Evolutionary conservation across 2,888 invertebrate species (phyloP), one percentile per base, ranked within the genome.

Genomic region (Spicauda simplicius): DNA sequence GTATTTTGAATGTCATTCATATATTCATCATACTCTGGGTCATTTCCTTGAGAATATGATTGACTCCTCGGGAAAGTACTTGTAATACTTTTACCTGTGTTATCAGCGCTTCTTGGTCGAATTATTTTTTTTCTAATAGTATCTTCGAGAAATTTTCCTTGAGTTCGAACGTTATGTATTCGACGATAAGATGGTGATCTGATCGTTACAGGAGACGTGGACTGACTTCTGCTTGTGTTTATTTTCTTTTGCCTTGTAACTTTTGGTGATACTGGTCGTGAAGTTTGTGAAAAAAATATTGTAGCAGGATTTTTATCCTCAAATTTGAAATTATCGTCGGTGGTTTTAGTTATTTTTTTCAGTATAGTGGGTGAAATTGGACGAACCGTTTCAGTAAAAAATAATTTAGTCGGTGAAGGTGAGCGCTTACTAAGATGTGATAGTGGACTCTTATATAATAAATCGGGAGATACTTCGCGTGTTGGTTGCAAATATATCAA

Each of bases 1-100:
- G 95, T 94, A 67, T 95, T 94, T 76, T 95, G 85, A 77, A 96
- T 87, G 73, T 96, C 96, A 37, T 94, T 86, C 56, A 96, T 90
- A 76, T 96, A 96, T 71, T 94, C 95, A 72, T 95, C 95, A 78
- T 96, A 96, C 71, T 96, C 95, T 19, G 94, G 94, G 75, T 94
- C 94, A 76, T 93, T 90, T 16, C 71, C 69, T 70, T 82, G 77
- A 70, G 93, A 77, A 79, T 88, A 89, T 50, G 86, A 82, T 64
- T 89, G 88, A 74, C 91, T 91, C 77, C 83, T 86, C 1, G 88
- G 85, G 80, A 85, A 87, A 4, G 72, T 68, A 65, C 72, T 81
- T 58, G 58, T 18, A 14, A 48, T 19, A 25, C 12, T 67, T 60
- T 64, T 72, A 18, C 45, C 37, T 11, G 59, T 60, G 25, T 95